Conservation (phyloP, 2,113 vertebrate species). For the Chlamydotis undulata region DNA sequence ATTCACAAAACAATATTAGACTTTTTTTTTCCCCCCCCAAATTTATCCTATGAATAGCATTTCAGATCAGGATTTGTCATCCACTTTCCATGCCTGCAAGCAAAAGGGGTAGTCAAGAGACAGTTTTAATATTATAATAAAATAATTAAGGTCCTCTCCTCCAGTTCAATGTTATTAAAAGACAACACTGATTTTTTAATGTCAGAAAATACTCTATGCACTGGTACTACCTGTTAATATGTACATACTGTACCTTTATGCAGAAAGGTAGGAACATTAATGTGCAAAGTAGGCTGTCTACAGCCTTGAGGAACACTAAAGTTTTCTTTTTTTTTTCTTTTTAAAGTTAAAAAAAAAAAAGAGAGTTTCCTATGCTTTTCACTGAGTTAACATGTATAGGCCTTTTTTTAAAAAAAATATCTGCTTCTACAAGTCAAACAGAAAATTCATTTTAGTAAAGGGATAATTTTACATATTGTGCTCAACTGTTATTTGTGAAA, state of each 20-base stretch:
- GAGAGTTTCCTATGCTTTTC: background rate
- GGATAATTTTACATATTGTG: background rate
- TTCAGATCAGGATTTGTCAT: background rate
- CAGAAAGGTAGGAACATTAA: background rate
- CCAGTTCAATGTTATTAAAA: background rate
- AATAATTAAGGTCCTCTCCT: background rate
- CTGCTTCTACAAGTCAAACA: background rate
- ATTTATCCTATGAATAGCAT: background rate
- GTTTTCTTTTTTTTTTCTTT: background rate
- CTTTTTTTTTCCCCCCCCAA: no score
- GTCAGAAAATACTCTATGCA: background rate
- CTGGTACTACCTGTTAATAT: background rate
- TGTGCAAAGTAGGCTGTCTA: background rate
- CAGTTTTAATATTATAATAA: background rate
- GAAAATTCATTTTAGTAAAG: background rate
- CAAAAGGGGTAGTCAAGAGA: background rate
- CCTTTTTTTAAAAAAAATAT: background rate
- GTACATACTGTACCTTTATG: background rate
- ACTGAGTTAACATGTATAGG: background rate
- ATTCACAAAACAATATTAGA: background rate
- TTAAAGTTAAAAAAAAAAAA: background rate
- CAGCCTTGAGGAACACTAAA: background rate
- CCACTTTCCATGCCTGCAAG: background rate
- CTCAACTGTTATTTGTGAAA: background rate
- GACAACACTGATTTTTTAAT: background rate